phyloP scores from a whole-genome alignment of 2,888 invertebrate genomes.

The Andrena dorsata region DNA sequence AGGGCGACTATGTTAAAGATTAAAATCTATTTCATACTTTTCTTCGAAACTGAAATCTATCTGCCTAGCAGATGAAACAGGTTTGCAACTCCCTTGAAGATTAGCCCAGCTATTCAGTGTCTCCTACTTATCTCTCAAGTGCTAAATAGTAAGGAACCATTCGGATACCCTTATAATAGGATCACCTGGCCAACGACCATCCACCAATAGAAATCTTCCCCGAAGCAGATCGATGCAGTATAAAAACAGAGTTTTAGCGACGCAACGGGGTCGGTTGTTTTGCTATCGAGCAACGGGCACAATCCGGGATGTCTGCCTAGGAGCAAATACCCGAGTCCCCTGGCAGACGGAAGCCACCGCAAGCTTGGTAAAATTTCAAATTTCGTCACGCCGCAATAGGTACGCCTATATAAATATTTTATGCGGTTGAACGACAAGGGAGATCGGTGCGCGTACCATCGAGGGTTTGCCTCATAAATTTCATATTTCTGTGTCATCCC shows the following conservation, averaged over 20 bases:
- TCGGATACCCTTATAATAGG: no score
- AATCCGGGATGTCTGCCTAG: conserved; percentile 38
- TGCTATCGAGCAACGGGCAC: conserved; percentile 9
- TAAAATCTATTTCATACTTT: no score
- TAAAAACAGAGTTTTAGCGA: background rate
- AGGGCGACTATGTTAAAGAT: no score
- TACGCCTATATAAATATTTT: conserved; percentile 70
- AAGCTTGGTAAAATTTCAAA: conserved; percentile 68
- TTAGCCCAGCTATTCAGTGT: no score
- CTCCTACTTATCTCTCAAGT: no score
- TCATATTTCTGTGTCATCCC: conserved; percentile 46
- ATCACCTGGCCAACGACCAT: background rate
- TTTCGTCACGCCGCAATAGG: conserved; percentile 56
- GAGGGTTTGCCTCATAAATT: conserved; percentile 48
- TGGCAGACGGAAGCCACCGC: conserved; percentile 28
- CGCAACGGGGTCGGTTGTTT: background rate
- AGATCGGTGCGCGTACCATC: conserved; percentile 34
- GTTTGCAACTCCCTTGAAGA: no score
- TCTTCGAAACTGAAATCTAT: no score
- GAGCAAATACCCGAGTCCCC: conserved; percentile 33
- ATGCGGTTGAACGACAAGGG: conserved; percentile 51
- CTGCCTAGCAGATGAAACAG: no score
- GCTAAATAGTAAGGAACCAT: no score
- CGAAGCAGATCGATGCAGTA: background rate
- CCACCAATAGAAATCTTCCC: background rate